Evolutionary conservation across 2,113 vertebrate genomes (phyloP).

Genomic region (Eublepharis macularius): DNA sequence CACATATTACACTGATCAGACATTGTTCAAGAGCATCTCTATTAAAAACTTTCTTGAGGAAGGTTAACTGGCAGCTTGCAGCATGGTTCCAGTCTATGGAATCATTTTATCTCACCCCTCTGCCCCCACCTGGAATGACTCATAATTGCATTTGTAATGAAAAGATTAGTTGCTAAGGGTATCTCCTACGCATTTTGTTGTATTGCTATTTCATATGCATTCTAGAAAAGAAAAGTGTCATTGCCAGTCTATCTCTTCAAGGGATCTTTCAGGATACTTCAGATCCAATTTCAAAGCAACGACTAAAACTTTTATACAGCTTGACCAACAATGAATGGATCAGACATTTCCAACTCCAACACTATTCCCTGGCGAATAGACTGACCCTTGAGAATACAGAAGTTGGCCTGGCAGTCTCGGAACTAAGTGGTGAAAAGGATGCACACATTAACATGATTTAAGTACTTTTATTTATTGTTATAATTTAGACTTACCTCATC

Average conservation of each 20-base stretch:
- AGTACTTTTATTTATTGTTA: fast-evolving
- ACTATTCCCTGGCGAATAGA: not conserved
- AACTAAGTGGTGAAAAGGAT: not conserved
- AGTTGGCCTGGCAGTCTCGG: not conserved
- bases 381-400: not conserved
- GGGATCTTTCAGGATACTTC: not conserved
- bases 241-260: not conserved
- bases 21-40: not conserved
- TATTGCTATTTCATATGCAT: not conserved
- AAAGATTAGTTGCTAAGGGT: not conserved
- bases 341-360: not conserved
- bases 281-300: no score
- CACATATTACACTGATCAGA: not conserved
- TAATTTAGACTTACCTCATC: slow-evolving; percentile 83
- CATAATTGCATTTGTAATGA: not conserved
- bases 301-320: not conserved
- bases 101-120: no score
- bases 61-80: not conserved
- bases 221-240: not conserved
- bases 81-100: not conserved
- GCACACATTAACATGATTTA: not conserved
- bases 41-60: not conserved
- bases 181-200: not conserved
- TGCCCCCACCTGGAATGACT: not conserved
- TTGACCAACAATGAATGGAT: not conserved